phyloP scores from a whole-genome alignment of 2,797 vertebrate genomes.

The Semaprochilodus insignis region DNA sequence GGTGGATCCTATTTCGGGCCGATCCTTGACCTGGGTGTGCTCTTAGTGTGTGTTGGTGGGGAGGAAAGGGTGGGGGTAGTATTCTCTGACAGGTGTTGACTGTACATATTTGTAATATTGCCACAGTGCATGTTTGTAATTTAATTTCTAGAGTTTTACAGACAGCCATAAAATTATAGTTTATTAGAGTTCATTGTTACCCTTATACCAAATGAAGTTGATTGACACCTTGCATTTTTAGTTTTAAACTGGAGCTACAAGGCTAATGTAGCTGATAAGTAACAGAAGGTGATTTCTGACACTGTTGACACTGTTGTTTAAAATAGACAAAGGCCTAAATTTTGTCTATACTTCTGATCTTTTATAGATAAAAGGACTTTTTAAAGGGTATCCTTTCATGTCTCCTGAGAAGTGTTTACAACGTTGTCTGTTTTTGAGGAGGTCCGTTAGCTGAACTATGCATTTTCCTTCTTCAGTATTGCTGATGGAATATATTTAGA shows the following conservation, averaged over 20 bases:
- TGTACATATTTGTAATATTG: too few relatives aligned
- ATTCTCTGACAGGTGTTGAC: constrained; percentile 67
- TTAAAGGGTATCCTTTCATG: too few relatives aligned
- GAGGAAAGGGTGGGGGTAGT: constrained; percentile 44
- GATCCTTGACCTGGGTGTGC: constrained; percentile 73
- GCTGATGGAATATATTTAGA: too few relatives aligned
- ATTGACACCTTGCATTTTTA: background rate
- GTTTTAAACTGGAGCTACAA: background rate
- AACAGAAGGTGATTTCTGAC: too few relatives aligned
- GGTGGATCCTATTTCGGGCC: constrained; percentile 77
- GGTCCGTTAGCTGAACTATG: too few relatives aligned
- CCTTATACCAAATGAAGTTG: background rate
- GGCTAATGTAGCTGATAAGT: background rate
- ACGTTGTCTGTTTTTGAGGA: too few relatives aligned
- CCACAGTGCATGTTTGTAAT: background rate
- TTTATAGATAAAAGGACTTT: too few relatives aligned
- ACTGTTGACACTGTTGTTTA: too few relatives aligned
- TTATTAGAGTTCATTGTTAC: background rate
- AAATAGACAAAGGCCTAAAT: too few relatives aligned
- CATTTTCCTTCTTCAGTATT: too few relatives aligned
- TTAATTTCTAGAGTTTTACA: background rate
- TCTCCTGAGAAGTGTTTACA: too few relatives aligned
- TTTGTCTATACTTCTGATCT: too few relatives aligned
- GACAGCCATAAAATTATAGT: background rate
- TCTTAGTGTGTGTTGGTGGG: constrained; percentile 34